Conservation (phyloP, 2,113 vertebrate species). For the Halichoeres trimaculatus region DNA sequence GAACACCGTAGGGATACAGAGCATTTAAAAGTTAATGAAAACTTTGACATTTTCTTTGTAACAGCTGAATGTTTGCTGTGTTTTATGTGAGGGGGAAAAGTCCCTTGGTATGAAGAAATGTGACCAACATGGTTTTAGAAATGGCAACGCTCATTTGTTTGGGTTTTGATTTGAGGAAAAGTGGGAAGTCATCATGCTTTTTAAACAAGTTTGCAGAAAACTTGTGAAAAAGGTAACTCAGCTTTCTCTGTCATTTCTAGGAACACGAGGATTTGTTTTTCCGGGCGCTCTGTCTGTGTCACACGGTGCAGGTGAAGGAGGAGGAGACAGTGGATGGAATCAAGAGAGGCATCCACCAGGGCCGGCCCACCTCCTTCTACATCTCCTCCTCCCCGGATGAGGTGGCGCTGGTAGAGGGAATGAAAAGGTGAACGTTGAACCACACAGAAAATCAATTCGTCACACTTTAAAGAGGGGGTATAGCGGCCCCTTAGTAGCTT, state of each 20-base stretch:
- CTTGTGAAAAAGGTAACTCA: neutral
- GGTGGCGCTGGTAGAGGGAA: slow-evolving; percentile 95
- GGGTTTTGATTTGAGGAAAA: slow-evolving; percentile 53
- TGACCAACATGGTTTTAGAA: slow-evolving; percentile 35
- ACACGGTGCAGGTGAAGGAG: slow-evolving; percentile 98
- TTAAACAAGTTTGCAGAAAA: slow-evolving; percentile 18
- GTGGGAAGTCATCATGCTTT: slow-evolving; percentile 48
- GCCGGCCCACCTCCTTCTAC: slow-evolving; percentile 89
- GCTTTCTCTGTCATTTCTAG: slow-evolving; percentile 62
- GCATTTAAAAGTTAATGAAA: slow-evolving; percentile 8
- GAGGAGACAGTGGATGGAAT: slow-evolving; percentile 89
- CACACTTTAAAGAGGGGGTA: too few relatives aligned
- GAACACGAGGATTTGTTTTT: slow-evolving; percentile 97
- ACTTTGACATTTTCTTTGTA: slow-evolving; percentile 9
- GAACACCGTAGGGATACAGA: neutral
- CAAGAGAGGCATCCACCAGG: slow-evolving; percentile 87
- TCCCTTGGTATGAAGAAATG: slow-evolving; percentile 38
- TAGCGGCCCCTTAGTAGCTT: too few relatives aligned
- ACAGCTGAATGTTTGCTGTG: slow-evolving; percentile 14
- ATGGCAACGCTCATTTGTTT: slow-evolving; percentile 50
- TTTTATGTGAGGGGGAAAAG: slow-evolving; percentile 6
- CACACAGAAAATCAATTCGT: neutral
- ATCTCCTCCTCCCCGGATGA: slow-evolving; percentile 98
- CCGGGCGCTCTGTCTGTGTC: slow-evolving; percentile 95
- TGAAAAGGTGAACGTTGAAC: slow-evolving; percentile 86